Evolutionary conservation across 2,797 vertebrate species (phyloP), one percentile per base, ranked within the genome.

Genomic region (Pampus argenteus): DNA sequence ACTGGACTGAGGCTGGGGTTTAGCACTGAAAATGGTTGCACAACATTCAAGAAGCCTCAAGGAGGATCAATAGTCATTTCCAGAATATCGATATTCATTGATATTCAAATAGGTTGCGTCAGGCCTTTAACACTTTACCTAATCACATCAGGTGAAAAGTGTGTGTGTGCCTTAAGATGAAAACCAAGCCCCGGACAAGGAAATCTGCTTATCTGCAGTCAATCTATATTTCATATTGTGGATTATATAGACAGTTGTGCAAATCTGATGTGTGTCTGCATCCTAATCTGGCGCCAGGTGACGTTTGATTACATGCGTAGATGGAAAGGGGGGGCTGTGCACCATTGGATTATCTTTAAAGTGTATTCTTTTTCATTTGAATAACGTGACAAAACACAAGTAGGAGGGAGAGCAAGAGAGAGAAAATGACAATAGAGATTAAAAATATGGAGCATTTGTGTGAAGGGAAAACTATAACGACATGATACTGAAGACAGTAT

Each of bases 211-310:
- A 52, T 55, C 26, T 68, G 71, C 31, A 86, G 71, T 11, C 2
- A 6, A 73, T 66, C 51, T 25, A 36, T 67, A 71, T 61, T 42
- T 78, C n/a, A 59, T 48, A 50, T 22, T 57, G 42, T 58, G 59
- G 31, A 77, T 68, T 71, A 80, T 31, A 68, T 10, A 48, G 55
- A 84, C 59, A 71, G 61, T 76, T 49, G 59, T 10, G 75, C 47
- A 71, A 79, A 78, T 81, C 23, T 81, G 64, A 85, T 57, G 56
- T 36, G 52, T 71, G 64, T 76, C 81, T 66, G 25, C 18, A 42
- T 67, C 76, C 55, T 83, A 71, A 88, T 81, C 71, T 78, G 82
- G 83, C 72, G 78, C 86, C 90, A 90, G 84, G 74, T 82, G 79
- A 84, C 50, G 38, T 69, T 87, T 88, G 77, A 90, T 88, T 81